Conservation (phyloP, 2,113 vertebrate species). For the Pachypanchax playfairii region DNA sequence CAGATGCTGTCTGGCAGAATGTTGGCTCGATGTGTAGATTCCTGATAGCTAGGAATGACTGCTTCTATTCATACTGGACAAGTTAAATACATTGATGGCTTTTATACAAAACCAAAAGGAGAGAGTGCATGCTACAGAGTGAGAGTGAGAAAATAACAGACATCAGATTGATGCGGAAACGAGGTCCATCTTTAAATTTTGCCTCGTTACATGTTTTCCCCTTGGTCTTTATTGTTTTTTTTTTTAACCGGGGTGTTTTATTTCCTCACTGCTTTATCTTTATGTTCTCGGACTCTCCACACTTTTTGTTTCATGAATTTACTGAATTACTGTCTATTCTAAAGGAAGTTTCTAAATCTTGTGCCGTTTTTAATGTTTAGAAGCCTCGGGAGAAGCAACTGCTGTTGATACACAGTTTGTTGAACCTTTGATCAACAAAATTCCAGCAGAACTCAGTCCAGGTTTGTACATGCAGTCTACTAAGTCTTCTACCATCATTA, state of each 20-base stretch:
- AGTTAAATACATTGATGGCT: conserved; percentile 48
- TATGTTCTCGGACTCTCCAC: background rate
- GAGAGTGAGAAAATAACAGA: background rate
- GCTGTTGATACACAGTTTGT: conserved; percentile 40
- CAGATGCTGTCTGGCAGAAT: conserved; percentile 65
- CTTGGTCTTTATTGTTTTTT: too few relatives aligned
- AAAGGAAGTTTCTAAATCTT: background rate
- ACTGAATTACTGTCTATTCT: background rate
- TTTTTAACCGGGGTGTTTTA: too few relatives aligned
- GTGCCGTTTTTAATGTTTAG: conserved; percentile 40
- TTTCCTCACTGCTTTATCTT: too few relatives aligned
- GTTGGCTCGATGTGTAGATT: conserved; percentile 56
- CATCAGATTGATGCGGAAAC: conserved; percentile 29
- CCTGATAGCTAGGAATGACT: conserved; percentile 70
- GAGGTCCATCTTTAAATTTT: background rate
- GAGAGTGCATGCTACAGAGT: conserved; percentile 23
- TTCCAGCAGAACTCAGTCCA: conserved; percentile 54
- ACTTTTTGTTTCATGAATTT: background rate
- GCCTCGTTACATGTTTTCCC: background rate
- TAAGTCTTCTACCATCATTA: background rate
- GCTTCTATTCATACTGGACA: conserved; percentile 68
- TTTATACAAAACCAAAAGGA: conserved; percentile 42
- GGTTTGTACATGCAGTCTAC: conserved; percentile 49
- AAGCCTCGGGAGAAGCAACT: conserved; percentile 43
- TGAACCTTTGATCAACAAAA: conserved; percentile 41